Percentiles rank a stretch among this genome's conserved stretches.
phyloP scores from a whole-genome alignment of 2,888 invertebrate genomes.

The Spilarctia lutea region DNA sequence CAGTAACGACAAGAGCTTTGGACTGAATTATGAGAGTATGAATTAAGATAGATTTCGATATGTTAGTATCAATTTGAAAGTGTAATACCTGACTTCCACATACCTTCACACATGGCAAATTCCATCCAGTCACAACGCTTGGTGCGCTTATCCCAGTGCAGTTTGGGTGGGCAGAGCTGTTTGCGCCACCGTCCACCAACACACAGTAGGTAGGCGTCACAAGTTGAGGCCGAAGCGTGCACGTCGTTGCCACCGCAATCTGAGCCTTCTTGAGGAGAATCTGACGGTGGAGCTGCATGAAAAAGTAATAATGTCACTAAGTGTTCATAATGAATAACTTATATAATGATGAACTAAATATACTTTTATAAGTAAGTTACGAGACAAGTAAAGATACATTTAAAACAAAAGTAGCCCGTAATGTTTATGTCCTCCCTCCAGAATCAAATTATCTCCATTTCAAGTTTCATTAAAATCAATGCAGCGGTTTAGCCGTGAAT shows the following conservation, averaged over 20 bases:
- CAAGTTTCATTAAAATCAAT: too few species aligned
- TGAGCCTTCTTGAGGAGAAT: slow-evolving; percentile 59
- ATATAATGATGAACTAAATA: background rate
- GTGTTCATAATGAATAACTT: background rate
- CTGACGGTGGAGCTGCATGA: slow-evolving; percentile 49
- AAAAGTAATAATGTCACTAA: background rate
- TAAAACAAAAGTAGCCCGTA: too few species aligned
- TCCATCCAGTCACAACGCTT: slow-evolving; percentile 93
- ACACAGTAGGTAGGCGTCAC: slow-evolving; percentile 92
- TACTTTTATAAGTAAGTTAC: background rate
- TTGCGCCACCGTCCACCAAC: slow-evolving; percentile 89
- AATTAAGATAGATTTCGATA: background rate
- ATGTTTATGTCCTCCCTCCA: too few species aligned
- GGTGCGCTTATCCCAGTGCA: slow-evolving; percentile 92
- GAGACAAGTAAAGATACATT: too few species aligned
- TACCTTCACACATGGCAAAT: slow-evolving; percentile 89
- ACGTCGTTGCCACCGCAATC: slow-evolving; percentile 62
- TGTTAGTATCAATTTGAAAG: background rate
- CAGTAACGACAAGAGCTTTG: background rate
- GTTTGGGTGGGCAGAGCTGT: slow-evolving; percentile 91
- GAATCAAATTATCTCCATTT: too few species aligned
- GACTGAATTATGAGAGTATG: background rate
- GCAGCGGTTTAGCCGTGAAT: too few species aligned
- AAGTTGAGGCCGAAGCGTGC: slow-evolving; percentile 88
- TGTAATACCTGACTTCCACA: background rate